These are phyloP conservation scores for Strigamia crassipes DNA, from an alignment of 2,888 invertebrate species.

Conservation along the genomic window DNA sequence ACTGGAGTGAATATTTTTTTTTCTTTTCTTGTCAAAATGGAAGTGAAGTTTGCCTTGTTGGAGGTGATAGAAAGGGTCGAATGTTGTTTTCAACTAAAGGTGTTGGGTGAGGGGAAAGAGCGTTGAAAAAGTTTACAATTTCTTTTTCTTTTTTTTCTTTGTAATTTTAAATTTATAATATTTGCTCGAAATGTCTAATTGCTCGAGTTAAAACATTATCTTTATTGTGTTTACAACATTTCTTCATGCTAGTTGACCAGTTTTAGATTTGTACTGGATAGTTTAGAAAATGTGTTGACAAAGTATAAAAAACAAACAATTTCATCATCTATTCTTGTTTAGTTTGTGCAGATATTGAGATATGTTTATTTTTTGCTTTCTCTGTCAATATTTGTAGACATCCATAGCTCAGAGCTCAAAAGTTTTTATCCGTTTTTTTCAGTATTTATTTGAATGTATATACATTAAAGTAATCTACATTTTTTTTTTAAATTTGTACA, in stretches of 20 bases:
- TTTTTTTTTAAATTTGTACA: not conserved
- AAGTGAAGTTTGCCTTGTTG: constrained; percentile 8
- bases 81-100: constrained; percentile 15
- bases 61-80: constrained; percentile 10
- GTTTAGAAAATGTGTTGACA: not conserved
- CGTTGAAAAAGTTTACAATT: not conserved
- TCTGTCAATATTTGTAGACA: too few species aligned
- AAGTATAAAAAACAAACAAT: not conserved
- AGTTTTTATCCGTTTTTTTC: too few species aligned
- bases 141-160: not conserved
- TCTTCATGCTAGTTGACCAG: too few species aligned
- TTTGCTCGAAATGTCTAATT: not conserved
- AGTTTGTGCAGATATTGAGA: too few species aligned
- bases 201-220: not conserved
- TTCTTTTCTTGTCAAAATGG: not conserved
- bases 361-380: too few species aligned
- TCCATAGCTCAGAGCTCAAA: too few species aligned
- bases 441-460: too few species aligned
- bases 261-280: too few species aligned
- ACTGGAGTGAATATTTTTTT: constrained; percentile 21
- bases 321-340: too few species aligned
- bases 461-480: not conserved
- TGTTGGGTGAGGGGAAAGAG: not conserved
- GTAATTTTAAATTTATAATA: not conserved
- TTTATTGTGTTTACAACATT: not conserved